Conservation (phyloP, 2,113 vertebrate genomes). For the Embiotoca jacksoni region DNA sequence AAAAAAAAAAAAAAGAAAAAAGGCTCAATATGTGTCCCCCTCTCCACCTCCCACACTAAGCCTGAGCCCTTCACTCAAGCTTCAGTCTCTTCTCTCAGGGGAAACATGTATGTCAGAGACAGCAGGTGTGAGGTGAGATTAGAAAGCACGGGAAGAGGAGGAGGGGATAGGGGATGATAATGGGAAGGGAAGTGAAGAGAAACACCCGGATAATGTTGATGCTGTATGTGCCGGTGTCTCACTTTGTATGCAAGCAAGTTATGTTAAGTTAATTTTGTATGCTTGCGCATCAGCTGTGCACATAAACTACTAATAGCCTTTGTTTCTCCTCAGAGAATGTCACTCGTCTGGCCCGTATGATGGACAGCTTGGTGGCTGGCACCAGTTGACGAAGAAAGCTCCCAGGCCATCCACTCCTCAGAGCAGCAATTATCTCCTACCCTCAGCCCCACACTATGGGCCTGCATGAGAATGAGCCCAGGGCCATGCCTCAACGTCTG, state of each 20-base stretch:
- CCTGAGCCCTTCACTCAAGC: constrained; percentile 69
- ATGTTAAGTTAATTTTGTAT: constrained; percentile 65
- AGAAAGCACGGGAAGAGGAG: constrained; percentile 71
- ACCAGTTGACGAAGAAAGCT: constrained; percentile 68
- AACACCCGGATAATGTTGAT: constrained; percentile 58
- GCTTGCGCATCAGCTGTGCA: constrained; percentile 70
- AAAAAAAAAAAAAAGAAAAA: constrained; percentile 54
- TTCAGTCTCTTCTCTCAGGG: constrained; percentile 65
- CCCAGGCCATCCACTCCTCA: constrained; percentile 76
- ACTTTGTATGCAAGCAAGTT: constrained; percentile 63
- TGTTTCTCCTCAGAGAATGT: constrained; percentile 74
- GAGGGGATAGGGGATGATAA: constrained; percentile 55
- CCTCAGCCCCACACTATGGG: constrained; percentile 73
- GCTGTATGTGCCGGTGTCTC: constrained; percentile 35
- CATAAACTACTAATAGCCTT: constrained; percentile 71
- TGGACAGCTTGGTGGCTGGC: constrained; percentile 77
- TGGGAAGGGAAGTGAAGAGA: constrained; percentile 56
- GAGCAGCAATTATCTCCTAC: constrained; percentile 79
- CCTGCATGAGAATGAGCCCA: constrained; percentile 78
- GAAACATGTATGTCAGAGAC: constrained; percentile 75
- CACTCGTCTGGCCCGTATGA: constrained; percentile 65
- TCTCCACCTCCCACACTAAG: constrained; percentile 70
- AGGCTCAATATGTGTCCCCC: constrained; percentile 68
- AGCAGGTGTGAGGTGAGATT: constrained; percentile 83
- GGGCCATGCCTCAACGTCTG: constrained; percentile 69